A percentile compares a stretch with the other conserved stretches of the same genome.
Conservation (phyloP, 2,797 vertebrate genomes). For the Characodon lateralis region DNA sequence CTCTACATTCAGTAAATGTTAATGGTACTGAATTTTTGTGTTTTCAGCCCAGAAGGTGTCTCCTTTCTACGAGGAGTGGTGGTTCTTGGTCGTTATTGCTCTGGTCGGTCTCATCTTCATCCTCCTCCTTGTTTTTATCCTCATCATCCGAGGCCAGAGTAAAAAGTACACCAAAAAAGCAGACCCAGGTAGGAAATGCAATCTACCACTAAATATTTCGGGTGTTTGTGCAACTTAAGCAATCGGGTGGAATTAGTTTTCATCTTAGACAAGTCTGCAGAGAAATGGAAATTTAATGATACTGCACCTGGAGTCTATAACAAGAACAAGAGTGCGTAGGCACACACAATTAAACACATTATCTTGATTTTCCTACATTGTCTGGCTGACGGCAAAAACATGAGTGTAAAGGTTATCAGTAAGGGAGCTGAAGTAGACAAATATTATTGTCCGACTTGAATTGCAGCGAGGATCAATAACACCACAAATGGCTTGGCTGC, state of each 20-base stretch:
- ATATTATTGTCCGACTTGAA: constrained; percentile 67
- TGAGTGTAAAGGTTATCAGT: constrained; percentile 50
- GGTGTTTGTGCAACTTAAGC: constrained; percentile 15
- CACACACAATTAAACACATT: constrained; percentile 60
- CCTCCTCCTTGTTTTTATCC: constrained; percentile 94
- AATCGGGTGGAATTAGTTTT: constrained; percentile 32
- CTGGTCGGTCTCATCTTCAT: constrained; percentile 98
- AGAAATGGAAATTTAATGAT: constrained; percentile 53
- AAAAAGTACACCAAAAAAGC: constrained; percentile 97
- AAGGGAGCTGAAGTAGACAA: constrained; percentile 50
- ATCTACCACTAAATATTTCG: constrained; percentile 3
- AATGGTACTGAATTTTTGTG: not conserved
- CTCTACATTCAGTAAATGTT: not conserved
- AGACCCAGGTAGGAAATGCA: constrained; percentile 84
- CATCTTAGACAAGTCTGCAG: constrained; percentile 35
- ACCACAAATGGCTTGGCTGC: constrained; percentile 66
- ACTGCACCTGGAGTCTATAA: constrained; percentile 32
- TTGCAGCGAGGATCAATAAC: constrained; percentile 63
- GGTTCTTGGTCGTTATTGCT: constrained; percentile 97
- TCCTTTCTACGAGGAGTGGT: constrained; percentile 99
- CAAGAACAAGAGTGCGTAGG: constrained; percentile 26
- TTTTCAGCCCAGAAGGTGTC: constrained; percentile 92
- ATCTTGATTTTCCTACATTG: constrained; percentile 37
- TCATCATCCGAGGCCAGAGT: constrained; percentile 97
- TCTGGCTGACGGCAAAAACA: constrained; percentile 52